Base-by-base conservation (phyloP, 2,797 vertebrate genomes). In the Enteromius radiatus region DNA sequence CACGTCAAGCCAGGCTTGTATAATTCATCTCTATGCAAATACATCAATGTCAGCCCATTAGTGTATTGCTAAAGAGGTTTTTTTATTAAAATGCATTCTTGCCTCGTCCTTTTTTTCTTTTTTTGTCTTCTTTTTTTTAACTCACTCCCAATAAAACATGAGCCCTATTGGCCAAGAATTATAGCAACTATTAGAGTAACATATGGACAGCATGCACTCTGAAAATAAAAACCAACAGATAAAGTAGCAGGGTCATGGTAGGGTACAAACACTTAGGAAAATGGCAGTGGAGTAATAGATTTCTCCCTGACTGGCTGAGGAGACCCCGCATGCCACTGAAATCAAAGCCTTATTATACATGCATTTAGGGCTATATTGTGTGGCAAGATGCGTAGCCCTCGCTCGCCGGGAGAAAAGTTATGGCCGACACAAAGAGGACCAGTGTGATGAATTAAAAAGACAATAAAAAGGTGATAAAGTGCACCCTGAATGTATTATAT, bases 1-100 rank as follows among this genome's bases (percentile, higher is more conserved):
- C 95, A 93, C 92, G 96, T 97, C 96, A 96, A 94, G 93, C 87
- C 86, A 90, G 91, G 91, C 86, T 56, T 82, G 64, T 81, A 93
- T 97, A 96, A 97, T 96, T 97, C 96, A 96, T 97, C 95, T 97
- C 96, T 97, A 97, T 97, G 97, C 96, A 97, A 97, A 98, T 97
- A 95, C 87, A 92, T 93, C 91, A 92, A 92, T 95, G 96, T 96
- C 96, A 94, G 94, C 92, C 96, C 96, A 96, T 97, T 96, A 97
- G 95, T 88, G 94, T 94, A 95, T 95, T 94, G 95, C 95, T 93
- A 86, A 87, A 91, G 91, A 91, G 88, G 90, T 88, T 89, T 96
- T 96, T 95, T 95, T 96, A 97, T 96, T 96, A 96, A 98, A 97
- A 96, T 94, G 94, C 95, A 95, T 96, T 95, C 94, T 95, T 88